phyloP scores from a whole-genome alignment of 2,888 invertebrate genomes.

The Chaitophorus viminalis region DNA sequence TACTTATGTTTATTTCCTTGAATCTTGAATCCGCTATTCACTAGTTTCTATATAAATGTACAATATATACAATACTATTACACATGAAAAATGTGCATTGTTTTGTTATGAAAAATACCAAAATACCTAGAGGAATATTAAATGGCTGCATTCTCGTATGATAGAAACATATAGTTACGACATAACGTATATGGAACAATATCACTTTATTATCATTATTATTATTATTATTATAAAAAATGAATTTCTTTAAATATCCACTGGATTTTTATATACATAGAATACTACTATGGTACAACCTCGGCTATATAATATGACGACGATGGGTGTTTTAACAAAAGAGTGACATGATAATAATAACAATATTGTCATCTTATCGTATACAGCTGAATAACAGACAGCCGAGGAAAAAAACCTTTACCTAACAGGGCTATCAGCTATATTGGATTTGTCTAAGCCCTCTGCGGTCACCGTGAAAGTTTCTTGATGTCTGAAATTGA shows the following conservation, averaged over 20 bases:
- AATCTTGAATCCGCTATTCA: background rate
- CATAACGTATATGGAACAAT: background rate
- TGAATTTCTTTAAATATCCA: background rate
- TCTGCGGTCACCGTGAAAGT: slow-evolving; percentile 57
- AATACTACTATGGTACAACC: background rate
- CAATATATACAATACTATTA: background rate
- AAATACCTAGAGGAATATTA: background rate
- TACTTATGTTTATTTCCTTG: background rate
- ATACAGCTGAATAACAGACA: background rate
- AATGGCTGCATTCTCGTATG: background rate
- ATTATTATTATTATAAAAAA: too few species aligned
- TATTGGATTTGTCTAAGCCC: slow-evolving; percentile 52
- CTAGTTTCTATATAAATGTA: background rate
- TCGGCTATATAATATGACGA: background rate
- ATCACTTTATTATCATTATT: background rate
- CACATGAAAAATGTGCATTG: background rate
- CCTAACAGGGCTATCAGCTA: slow-evolving; percentile 38
- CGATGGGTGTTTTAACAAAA: background rate
- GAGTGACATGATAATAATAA: slow-evolving; percentile 9
- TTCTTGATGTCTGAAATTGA: slow-evolving; percentile 61
- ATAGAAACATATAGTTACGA: background rate
- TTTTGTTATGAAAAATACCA: background rate
- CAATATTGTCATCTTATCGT: slow-evolving; percentile 10
- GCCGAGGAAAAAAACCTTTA: slow-evolving; percentile 21
- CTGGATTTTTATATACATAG: background rate